Percentiles rank a stretch among this genome's conserved stretches.
phyloP scores from a whole-genome alignment of 2,888 invertebrate species.

The Sepioteuthis lessoniana region DNA sequence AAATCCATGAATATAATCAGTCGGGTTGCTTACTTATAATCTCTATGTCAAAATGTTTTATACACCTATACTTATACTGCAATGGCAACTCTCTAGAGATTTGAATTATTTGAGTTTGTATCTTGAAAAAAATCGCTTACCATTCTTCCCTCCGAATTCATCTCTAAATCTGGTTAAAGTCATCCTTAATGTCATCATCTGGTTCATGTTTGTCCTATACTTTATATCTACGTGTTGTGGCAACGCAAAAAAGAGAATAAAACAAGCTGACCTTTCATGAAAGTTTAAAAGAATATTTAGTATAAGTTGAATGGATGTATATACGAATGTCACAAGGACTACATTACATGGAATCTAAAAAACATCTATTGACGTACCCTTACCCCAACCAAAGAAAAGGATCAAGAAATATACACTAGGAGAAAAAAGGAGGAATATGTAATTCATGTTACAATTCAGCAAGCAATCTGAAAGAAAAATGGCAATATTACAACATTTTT shows the following conservation, averaged over 20 bases:
- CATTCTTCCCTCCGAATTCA: neutral
- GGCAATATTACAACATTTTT: too few species aligned
- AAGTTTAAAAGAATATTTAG: neutral
- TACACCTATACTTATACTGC: too few species aligned
- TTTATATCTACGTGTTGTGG: neutral
- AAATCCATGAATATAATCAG: too few species aligned
- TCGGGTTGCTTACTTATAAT: too few species aligned
- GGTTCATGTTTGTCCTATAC: neutral
- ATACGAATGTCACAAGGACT: neutral
- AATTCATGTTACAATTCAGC: too few species aligned
- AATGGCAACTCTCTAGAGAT: too few species aligned
- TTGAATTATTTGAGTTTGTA: neutral
- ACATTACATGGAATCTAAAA: neutral
- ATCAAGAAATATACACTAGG: too few species aligned
- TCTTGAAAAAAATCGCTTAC: neutral
- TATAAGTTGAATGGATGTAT: neutral
- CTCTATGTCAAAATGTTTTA: too few species aligned
- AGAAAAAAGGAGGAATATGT: neutral
- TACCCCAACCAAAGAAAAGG: neutral
- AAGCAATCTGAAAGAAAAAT: too few species aligned
- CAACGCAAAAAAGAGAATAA: neutral
- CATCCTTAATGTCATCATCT: neutral
- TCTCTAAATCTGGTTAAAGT: neutral
- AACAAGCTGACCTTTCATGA: neutral
- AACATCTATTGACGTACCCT: neutral